Base-by-base conservation (phyloP, 2,797 vertebrate species). In the Acipenser oxyrinchus region DNA sequence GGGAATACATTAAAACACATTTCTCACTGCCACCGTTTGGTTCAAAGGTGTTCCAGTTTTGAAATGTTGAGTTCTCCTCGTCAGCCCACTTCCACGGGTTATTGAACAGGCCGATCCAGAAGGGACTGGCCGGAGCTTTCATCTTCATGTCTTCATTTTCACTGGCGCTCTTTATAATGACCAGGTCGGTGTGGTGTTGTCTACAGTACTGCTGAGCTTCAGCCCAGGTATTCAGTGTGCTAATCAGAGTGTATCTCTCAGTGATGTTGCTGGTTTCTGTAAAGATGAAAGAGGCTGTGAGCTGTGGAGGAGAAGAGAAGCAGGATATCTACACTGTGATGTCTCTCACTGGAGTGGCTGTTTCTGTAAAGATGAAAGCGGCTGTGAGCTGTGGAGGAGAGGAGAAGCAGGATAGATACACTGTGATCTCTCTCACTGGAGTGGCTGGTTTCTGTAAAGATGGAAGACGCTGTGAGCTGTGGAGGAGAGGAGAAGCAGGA, bases 101-200 rank as follows among this genome's bases (percentile, higher is more conserved):
- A n/a, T 58, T 58, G 55, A 58, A 58, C 55, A 58, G 55, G 11
- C 55, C 55, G 9, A 58, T 58, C 55, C 55, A 58, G 55, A 58
- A 10, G 2, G 6, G 11, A 6, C 10, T 58, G 55, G 11, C 11
- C 55, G 3, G 3, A 0, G 55, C 55, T 3, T 2, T n/a, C 55
- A 15, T 3, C 55, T 13, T 58, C 7, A 58, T 13, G 9, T 11
- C 10, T 13, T 58, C 2, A 7, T 58, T 58, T n/a, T 58, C 55
- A 6, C 55, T 58, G 55, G 9, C 10, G 55, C 9, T 58, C 1
- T n/a, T 10, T 10, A 58, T 58, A n/a, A 3, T 58, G 55, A 58
- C 55, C 55, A 58, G 55, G 55, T 58, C 55, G 13, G 55, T 58
- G 55, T 58, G 55, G 6, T 58, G 1, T 13, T 58, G 2, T 58